phyloP scores from a whole-genome alignment of 1,140 invertebrate species.

The Atta cephalotes region DNA sequence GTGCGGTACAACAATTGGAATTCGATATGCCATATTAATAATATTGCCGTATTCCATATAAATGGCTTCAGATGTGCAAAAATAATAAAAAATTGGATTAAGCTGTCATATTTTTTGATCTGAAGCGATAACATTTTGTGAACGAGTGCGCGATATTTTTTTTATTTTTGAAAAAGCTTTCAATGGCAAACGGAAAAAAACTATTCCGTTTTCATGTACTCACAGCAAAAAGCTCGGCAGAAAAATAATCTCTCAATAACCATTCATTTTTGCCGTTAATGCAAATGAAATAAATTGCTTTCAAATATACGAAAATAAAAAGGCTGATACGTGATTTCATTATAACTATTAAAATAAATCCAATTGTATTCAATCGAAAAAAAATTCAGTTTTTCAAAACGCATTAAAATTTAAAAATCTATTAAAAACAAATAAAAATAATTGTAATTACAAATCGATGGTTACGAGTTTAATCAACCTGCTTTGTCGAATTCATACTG shows the following conservation, averaged over 20 bases:
- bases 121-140: conserved; percentile 26
- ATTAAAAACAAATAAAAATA: background rate
- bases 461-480: no score
- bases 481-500: no score
- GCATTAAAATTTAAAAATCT: background rate
- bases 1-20: background rate
- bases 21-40: background rate
- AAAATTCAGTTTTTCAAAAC: background rate
- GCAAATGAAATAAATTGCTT: background rate
- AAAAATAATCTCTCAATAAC: conserved; percentile 44
- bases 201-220: conserved; percentile 24
- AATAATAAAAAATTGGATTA: conserved; percentile 38
- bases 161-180: conserved; percentile 52
- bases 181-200: conserved; percentile 26
- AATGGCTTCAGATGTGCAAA: background rate
- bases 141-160: conserved; percentile 22
- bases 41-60: background rate
- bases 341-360: background rate
- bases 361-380: background rate
- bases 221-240: background rate
- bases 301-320: background rate
- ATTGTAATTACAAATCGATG: no score
- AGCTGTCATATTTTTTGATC: conserved; percentile 31
- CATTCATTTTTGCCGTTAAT: conserved; percentile 25
- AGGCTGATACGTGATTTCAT: background rate